These are phyloP conservation scores for Glossosoma conforme DNA, from an alignment of 1,140 invertebrate genomes.

Conservation along the genomic window DNA sequence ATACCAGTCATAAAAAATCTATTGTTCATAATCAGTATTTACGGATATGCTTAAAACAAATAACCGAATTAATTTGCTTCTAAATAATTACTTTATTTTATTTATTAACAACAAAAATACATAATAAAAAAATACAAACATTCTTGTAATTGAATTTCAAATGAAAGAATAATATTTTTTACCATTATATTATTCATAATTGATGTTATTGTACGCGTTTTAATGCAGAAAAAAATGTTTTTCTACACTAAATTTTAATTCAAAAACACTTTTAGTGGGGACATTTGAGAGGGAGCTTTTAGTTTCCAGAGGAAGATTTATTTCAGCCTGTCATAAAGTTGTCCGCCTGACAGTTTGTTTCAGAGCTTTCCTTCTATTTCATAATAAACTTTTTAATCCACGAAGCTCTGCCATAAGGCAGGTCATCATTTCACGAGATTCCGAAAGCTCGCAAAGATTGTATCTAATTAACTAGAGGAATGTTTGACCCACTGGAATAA, in stretches of 20 bases:
- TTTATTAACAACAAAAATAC: too few relatives aligned
- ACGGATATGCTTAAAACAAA: too few relatives aligned
- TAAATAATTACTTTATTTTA: too few relatives aligned
- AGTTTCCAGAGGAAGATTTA: neutral
- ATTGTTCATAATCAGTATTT: too few relatives aligned
- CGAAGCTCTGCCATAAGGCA: neutral
- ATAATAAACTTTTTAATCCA: neutral
- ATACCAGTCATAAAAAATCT: too few relatives aligned
- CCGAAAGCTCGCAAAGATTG: neutral
- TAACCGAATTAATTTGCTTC: too few relatives aligned
- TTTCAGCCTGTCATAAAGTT: slow-evolving; percentile 4
- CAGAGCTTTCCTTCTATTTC: neutral
- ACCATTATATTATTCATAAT: too few relatives aligned
- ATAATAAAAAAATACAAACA: too few relatives aligned
- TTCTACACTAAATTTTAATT: neutral
- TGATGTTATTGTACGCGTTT: too few relatives aligned
- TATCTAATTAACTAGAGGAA: neutral
- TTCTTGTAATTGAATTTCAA: too few relatives aligned
- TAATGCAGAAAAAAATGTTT: too few relatives aligned
- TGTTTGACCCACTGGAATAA: slow-evolving; percentile 2
- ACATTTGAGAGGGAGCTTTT: slow-evolving; percentile 2
- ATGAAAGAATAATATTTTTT: too few relatives aligned
- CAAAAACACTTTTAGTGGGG: neutral
- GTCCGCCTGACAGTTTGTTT: slow-evolving; percentile 1
- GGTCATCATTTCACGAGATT: neutral